Base-by-base conservation (phyloP, 1,140 invertebrate species). In the Drosophila sp. region DNA sequence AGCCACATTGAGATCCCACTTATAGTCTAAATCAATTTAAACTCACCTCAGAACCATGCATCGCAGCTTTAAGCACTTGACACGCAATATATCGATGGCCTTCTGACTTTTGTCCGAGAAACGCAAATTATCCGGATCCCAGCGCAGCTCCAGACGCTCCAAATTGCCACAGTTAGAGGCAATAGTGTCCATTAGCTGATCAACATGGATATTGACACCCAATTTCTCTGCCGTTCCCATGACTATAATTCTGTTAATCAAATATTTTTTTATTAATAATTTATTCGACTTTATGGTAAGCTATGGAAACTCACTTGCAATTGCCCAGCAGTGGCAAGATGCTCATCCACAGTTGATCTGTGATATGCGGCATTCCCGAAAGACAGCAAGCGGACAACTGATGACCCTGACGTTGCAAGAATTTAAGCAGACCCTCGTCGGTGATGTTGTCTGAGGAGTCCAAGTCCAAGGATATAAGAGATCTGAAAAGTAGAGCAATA, bases 21-120 rank as follows among this genome's bases (percentile, higher is more conserved):
- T 10, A 40, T 38, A 10, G 10, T 3, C 8, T 27, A 6, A 6
- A 4, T 60, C 3, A 25, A 50, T 35, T 41, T 1, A 33, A 8
- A 67, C 86, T 93, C 92, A 97, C 97, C 96, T 97, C 29, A 98
- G 93, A 4, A 96, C 95, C 44, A 98, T 93, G 90, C 96, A 98
- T 54, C 95, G 95, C 11, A 98, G 93, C 91, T 97, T 97, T 0
- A 98, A 93, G 81, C 97, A 98, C 76, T 97, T 97, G 0, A 98
- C 97, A 40, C 97, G 94, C 47, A 98, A 92, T 38, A 97, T 96
- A 92, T 98, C 97, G 73, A 98, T 97, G 1, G 97, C 97, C 92
- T 99, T 99, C 92, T 99, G 98, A 91, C 98, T 99, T 93, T 99
- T 99, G 92, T 99, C 99, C 30, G 98, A 99, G 93, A 99, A 99